Conservation (phyloP, 1,140 invertebrate species). For the Drosophila littoralis region DNA sequence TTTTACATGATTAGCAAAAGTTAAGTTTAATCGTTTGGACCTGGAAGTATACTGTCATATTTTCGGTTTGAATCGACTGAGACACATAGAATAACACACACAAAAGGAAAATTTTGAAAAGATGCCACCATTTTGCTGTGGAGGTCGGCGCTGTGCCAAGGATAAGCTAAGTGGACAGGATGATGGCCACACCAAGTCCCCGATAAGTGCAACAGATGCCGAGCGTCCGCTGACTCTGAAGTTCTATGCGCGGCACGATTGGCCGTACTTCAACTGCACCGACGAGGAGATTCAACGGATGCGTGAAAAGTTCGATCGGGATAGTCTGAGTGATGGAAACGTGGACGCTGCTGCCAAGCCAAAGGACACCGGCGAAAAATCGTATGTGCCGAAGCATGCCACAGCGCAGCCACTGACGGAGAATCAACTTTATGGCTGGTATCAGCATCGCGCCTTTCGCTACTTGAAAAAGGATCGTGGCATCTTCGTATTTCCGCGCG, state of each 20-base stretch:
- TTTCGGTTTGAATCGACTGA: too few species aligned
- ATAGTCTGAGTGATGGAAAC: slow-evolving; percentile 11
- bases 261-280: slow-evolving; percentile 61
- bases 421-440: slow-evolving; percentile 72
- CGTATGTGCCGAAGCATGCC: slow-evolving; percentile 51
- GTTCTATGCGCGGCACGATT: slow-evolving; percentile 69
- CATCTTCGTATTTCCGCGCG: slow-evolving; percentile 64
- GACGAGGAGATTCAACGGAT: slow-evolving; percentile 36
- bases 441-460: slow-evolving; percentile 55
- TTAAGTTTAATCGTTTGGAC: too few species aligned
- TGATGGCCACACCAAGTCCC: neutral
- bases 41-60: too few species aligned
- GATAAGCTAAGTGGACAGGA: slow-evolving; percentile 6
- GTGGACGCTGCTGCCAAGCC: neutral
- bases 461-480: slow-evolving; percentile 60
- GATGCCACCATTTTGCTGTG: slow-evolving; percentile 69
- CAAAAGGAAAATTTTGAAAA: neutral
- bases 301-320: slow-evolving; percentile 46
- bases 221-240: slow-evolving; percentile 55
- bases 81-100: too few species aligned
- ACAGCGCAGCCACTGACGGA: slow-evolving; percentile 59
- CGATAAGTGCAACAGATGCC: slow-evolving; percentile 34
- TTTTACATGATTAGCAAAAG: too few species aligned
- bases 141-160: slow-evolving; percentile 54
- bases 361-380: neutral